Evolutionary conservation across 2,888 invertebrate species (phyloP).

Genomic region (Limenitis camilla): DNA sequence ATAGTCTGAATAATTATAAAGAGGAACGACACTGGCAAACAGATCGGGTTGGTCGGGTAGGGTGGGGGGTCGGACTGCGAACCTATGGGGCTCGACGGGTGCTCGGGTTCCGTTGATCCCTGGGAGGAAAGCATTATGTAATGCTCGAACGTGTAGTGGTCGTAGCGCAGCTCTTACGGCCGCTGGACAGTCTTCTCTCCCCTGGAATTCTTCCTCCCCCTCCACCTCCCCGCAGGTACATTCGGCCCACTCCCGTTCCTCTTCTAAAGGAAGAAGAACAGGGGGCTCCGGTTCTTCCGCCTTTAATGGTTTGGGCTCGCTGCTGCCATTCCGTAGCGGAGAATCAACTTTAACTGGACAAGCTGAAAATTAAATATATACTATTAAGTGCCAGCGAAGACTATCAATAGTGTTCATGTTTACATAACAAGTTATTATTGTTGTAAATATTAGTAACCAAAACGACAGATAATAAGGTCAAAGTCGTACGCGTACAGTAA

Average conservation of each 20-base stretch:
- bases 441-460: background rate
- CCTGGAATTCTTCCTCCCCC: slow-evolving; percentile 31
- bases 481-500: background rate
- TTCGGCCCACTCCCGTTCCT: slow-evolving; percentile 41
- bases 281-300: slow-evolving; percentile 24
- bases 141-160: slow-evolving; percentile 67
- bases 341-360: slow-evolving; percentile 45
- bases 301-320: slow-evolving; percentile 16
- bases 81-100: slow-evolving; percentile 49
- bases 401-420: background rate
- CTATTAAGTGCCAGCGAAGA: background rate
- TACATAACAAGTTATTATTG: no score
- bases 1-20: slow-evolving; percentile 67
- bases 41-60: slow-evolving; percentile 45
- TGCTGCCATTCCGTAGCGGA: slow-evolving; percentile 55
- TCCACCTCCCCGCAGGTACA: slow-evolving; percentile 47
- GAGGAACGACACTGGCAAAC: slow-evolving; percentile 58
- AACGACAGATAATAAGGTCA: background rate
- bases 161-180: slow-evolving; percentile 47
- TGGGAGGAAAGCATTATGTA: slow-evolving; percentile 71
- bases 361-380: slow-evolving; percentile 30
- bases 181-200: slow-evolving; percentile 45
- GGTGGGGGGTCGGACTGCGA: slow-evolving; percentile 52
- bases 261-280: slow-evolving; percentile 44
- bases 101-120: slow-evolving; percentile 77